Evolutionary conservation across 2,888 invertebrate species (phyloP).

Genomic region (Galeruca laticollis): DNA sequence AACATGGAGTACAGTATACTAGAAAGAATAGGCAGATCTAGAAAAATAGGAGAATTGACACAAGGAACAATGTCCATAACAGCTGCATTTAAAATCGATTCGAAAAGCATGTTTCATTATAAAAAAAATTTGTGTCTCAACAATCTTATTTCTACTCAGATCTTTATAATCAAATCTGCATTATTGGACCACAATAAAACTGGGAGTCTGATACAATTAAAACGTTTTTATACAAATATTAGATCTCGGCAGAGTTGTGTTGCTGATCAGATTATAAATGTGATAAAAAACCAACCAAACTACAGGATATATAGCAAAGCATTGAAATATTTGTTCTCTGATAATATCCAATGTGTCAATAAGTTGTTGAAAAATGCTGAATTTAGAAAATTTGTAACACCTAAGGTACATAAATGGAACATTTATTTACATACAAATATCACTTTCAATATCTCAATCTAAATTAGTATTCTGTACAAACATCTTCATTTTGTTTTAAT

Average conservation of each 20-base stretch:
- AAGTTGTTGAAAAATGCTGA: constrained; percentile 70
- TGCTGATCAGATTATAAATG: constrained; percentile 70
- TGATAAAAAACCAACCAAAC: constrained; percentile 70
- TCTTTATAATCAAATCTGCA: constrained; percentile 68
- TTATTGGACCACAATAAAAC: constrained; percentile 64
- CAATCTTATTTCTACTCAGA: constrained; percentile 74
- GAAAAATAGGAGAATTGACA: constrained; percentile 78
- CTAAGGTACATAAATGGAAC: constrained; percentile 60
- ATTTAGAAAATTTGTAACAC: constrained; percentile 68
- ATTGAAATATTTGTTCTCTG: constrained; percentile 65
- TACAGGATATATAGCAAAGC: constrained; percentile 69
- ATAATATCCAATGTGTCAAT: constrained; percentile 53
- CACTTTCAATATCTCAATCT: no score
- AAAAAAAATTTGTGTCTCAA: constrained; percentile 73
- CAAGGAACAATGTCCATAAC: constrained; percentile 73
- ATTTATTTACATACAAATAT: no score
- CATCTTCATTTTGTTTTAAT: no score
- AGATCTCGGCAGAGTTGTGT: constrained; percentile 70
- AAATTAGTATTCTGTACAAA: no score
- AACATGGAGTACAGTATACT: constrained; percentile 77
- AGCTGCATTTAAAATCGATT: constrained; percentile 70
- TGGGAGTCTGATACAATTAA: constrained; percentile 72
- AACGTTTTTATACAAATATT: constrained; percentile 73
- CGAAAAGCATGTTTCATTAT: constrained; percentile 74
- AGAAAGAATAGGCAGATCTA: constrained; percentile 79